These are phyloP conservation scores for Neomonachus schauinslandi DNA, from an alignment of 2,113 vertebrate species.

Conservation along the genomic window DNA sequence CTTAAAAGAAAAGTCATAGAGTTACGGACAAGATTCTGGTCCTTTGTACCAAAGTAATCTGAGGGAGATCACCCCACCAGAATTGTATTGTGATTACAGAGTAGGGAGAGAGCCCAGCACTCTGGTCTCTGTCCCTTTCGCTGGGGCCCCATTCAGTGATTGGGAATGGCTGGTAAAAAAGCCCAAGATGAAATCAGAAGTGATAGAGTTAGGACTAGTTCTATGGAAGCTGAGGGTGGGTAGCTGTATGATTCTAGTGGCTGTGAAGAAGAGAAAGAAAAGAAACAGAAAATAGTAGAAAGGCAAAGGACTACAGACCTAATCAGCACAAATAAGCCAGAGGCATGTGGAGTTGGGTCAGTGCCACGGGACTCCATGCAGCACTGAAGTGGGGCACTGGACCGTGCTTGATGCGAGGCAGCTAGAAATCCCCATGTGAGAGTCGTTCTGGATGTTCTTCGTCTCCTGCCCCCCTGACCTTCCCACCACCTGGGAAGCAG, in stretches of 20 bases:
- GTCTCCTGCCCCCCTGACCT: constrained; percentile 78
- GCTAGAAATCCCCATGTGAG: constrained; percentile 76
- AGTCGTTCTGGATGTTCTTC: constrained; percentile 51
- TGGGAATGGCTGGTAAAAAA: not conserved
- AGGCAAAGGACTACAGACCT: not conserved
- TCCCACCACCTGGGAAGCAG: constrained; percentile 66
- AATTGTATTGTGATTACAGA: not conserved
- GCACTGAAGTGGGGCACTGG: constrained; percentile 10
- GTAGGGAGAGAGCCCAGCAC: not conserved
- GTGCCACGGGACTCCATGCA: not conserved
- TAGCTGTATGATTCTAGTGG: not conserved
- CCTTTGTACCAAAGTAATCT: constrained; percentile 4
- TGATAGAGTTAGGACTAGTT: not conserved
- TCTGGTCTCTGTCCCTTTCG: not conserved
- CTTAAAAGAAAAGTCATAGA: not conserved
- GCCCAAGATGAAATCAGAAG: constrained; percentile 29
- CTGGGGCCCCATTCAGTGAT: not conserved
- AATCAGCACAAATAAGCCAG: constrained; percentile 34
- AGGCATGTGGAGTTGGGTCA: constrained; percentile 10
- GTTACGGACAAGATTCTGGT: not conserved
- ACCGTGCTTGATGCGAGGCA: constrained; percentile 51
- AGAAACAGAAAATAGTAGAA: constrained; percentile 25
- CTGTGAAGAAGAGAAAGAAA: constrained; percentile 41
- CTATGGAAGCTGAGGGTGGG: not conserved
- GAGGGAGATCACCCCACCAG: not conserved